Conservation (phyloP, 2,888 invertebrate genomes). For the Tachina lurida region DNA sequence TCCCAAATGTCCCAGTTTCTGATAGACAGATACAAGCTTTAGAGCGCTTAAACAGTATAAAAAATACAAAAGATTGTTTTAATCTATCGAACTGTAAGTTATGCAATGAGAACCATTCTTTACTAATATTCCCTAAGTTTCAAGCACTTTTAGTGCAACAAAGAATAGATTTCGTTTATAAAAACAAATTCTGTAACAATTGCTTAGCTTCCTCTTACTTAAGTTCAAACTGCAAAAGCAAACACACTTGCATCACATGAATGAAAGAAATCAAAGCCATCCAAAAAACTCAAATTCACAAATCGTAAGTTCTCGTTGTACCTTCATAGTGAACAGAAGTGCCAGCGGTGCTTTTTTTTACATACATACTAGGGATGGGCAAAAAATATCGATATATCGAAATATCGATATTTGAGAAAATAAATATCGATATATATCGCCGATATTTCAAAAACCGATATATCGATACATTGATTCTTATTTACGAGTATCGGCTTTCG, state of each 20-base stretch:
- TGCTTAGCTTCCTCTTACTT: background rate
- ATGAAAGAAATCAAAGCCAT: background rate
- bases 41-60: background rate
- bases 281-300: too few relatives aligned
- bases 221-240: too few relatives aligned
- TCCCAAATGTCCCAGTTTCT: conserved; percentile 22
- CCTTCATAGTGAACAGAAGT: too few relatives aligned
- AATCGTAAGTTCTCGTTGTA: too few relatives aligned
- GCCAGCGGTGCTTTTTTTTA: too few relatives aligned
- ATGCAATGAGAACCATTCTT: background rate
- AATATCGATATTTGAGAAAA: too few relatives aligned
- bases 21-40: background rate
- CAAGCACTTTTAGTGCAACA: background rate
- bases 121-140: background rate
- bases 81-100: background rate
- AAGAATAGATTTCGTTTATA: background rate
- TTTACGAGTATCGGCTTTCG: too few relatives aligned
- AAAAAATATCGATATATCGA: too few relatives aligned
- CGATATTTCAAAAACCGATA: too few relatives aligned
- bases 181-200: background rate
- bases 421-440: too few relatives aligned
- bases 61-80: background rate
- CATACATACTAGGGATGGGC: too few relatives aligned
- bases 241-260: background rate
- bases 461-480: too few relatives aligned